Base-by-base conservation (phyloP, 2,888 invertebrate species). In the Lithophane ornitopus region DNA sequence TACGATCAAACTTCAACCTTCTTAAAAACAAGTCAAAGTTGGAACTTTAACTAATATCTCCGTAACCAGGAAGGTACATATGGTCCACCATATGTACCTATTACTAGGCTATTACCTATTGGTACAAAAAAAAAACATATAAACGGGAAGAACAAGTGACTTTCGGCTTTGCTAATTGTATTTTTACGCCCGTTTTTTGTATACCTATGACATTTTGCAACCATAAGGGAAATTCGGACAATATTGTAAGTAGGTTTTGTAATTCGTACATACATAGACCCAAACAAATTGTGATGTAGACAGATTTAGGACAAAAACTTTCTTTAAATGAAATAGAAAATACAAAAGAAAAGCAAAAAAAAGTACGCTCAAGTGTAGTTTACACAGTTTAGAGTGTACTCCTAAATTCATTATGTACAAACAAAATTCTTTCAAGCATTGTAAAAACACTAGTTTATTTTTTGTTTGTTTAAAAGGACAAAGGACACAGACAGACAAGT, bases 391-490 rank as follows among this genome's bases (percentile, higher is more conserved):
- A 46, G 49, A 81, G 39, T 75, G 56, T 46, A 76, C 78, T 79
- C 61, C 28, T 82, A 78, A 67, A 83, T 79, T 78, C 67, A 83
- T 82, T 82, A 46, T 6, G 58, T 41, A 54, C 59, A 34, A 79
- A 79, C 56, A 58, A 84, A 80, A 54, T 67, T 58, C 46, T 80
- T 58, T n/a, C 19, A n/a, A 63, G 63, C 85, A 59, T 80, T 84
- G 56, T 68, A 84, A 84, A 84, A 80, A 80, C 34, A 34, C 85
- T 61, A 80, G 74, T 84, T 78, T 79, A 70, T 83, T 65, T 83
- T 65, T 73, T 59, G 46, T 63, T 73, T 49, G 73, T 80, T 28
- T 54, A 63, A 63, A 61, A 59, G 58, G 76, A 77, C 77, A 77
- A 81, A n/a, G 34, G 66, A 61, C 65, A 12, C 16, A 65, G 58